Evolutionary conservation across 1,140 invertebrate genomes (phyloP).

Genomic region (Heliconius hermathena): DNA sequence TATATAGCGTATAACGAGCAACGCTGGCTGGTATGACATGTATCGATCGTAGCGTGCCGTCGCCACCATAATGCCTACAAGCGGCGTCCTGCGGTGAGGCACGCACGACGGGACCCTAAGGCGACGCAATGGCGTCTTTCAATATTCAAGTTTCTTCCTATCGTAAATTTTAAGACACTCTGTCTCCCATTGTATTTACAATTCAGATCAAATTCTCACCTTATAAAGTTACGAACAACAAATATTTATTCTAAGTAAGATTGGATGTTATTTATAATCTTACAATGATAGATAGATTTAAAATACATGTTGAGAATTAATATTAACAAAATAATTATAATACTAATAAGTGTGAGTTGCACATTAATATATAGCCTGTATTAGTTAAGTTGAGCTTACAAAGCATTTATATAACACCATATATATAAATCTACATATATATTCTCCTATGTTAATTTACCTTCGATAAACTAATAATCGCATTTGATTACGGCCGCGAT

Average conservation of each 20-base stretch:
- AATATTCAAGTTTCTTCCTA: slow-evolving; percentile 52
- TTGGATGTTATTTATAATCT: not conserved
- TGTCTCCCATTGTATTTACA: slow-evolving; percentile 35
- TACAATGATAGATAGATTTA: not conserved
- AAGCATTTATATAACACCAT: not conserved
- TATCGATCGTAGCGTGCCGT: slow-evolving; percentile 66
- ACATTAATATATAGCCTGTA: not conserved
- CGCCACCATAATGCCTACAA: slow-evolving; percentile 63
- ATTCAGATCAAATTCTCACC: slow-evolving; percentile 26
- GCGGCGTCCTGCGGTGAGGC: slow-evolving; percentile 65
- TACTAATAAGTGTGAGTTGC: not conserved
- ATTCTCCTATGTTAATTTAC: slow-evolving; percentile 1
- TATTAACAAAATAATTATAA: no score
- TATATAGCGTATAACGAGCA: slow-evolving; percentile 31
- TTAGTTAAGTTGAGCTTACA: not conserved
- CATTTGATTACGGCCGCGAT: slow-evolving; percentile 14
- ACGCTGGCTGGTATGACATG: slow-evolving; percentile 45
- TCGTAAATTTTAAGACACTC: slow-evolving; percentile 50
- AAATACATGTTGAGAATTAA: not conserved
- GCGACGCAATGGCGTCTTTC: slow-evolving; percentile 57
- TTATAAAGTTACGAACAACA: slow-evolving; percentile 22
- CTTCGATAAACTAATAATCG: slow-evolving; percentile 19
- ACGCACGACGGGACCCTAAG: slow-evolving; percentile 62
- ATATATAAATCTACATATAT: not conserved
- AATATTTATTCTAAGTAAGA: not conserved